Conservation (phyloP, 1,140 invertebrate genomes). For the Mizuhopecten yessoensis region DNA sequence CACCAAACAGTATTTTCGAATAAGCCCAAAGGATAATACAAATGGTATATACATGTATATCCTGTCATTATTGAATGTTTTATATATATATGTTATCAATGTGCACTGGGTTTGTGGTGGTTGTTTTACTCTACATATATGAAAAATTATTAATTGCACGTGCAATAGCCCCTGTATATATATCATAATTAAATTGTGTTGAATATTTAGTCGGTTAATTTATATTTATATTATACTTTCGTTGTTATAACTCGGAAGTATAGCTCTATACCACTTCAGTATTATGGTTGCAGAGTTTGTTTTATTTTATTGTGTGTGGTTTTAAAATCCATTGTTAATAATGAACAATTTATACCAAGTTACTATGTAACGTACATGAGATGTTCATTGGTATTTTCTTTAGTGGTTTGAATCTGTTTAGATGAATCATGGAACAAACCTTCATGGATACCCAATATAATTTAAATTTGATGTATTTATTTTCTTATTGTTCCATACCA, state of each 20-base stretch:
- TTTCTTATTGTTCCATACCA: too few species aligned
- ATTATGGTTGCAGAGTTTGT: neutral
- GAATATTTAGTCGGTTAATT: neutral
- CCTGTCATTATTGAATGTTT: neutral
- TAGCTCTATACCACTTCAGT: slow-evolving; percentile 7
- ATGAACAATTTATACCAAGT: too few species aligned
- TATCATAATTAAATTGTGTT: neutral
- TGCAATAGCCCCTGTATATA: slow-evolving; percentile 26
- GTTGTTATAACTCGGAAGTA: neutral
- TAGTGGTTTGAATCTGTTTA: too few species aligned
- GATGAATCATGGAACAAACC: too few species aligned
- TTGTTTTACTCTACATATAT: slow-evolving; percentile 4
- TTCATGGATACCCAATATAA: too few species aligned
- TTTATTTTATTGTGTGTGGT: neutral
- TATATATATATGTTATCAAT: neutral
- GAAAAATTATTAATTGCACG: neutral
- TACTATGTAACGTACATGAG: too few species aligned
- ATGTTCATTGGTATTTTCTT: too few species aligned
- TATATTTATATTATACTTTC: neutral
- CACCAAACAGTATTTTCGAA: neutral
- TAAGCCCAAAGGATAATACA: neutral
- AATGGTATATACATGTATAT: neutral
- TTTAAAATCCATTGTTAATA: too few species aligned
- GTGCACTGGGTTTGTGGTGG: slow-evolving; percentile 23
- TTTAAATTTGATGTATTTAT: too few species aligned